Base-by-base conservation (phyloP, 2,113 vertebrate genomes). In the Irena cyanogastra region DNA sequence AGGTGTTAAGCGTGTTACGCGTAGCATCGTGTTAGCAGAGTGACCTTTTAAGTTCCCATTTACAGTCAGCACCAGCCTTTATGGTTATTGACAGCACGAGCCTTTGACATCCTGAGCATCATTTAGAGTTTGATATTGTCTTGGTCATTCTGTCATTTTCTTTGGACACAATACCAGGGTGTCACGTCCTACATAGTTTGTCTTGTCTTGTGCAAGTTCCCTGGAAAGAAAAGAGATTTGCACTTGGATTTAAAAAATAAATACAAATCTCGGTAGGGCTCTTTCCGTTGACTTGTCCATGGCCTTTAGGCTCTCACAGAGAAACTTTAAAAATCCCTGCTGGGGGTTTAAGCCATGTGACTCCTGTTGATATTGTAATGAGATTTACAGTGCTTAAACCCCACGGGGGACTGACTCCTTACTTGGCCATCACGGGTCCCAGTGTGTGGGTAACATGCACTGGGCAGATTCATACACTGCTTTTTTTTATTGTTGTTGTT, bases 241-340 rank as follows among this genome's bases (percentile, higher is more conserved):
- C 87, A 41, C 94, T 96, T 60, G 90, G 78, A 89, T 95, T 96
- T 96, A 75, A 90, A 95, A 97, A 94, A 97, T 92, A 95, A 97
- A 95, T 91, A 94, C 27, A 44, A 56, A 86, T 94, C 90, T 92
- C 83, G 2, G 94, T 94, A 82, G 92, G 83, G 60, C 93, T 95
- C 93, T 85, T 94, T 76, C 95, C 80, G 72, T 91, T 95, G 89
- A 50, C 94, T 95, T 96, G 95, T 88, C 91, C 77, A 7, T 90
- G 79, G 90, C 94, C 91, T 93, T 93, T 71, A 90, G 93, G 83
- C 88, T 96, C 83, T 95, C 59, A 27, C 71, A 90, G 88, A 65
- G 87, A 65, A 91, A 93, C 93, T 95, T 92, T 59, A 56, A 95
- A 97, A 97, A 94, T 61, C 82, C 91, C 92, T 91, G 87, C 93